Percentiles rank a stretch among this genome's conserved stretches.
Conservation (phyloP, 2,113 vertebrate genomes). For the Epinephelus moara region DNA sequence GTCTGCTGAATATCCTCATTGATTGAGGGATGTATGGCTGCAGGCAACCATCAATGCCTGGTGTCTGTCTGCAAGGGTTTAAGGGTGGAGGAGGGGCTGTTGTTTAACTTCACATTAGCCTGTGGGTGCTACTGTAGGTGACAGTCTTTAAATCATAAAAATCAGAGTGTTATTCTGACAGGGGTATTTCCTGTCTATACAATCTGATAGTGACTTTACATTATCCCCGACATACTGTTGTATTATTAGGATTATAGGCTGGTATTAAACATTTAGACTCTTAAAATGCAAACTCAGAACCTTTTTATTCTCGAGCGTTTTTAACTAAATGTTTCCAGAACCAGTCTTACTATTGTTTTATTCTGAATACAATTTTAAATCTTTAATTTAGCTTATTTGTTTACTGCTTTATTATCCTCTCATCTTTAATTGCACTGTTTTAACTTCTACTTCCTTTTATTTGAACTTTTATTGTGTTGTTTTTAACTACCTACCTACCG, state of each 20-base stretch:
- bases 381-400: too few relatives aligned
- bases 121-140: slow-evolving; percentile 50
- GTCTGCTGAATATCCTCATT: slow-evolving; percentile 57
- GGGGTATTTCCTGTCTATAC: background rate
- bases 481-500: too few relatives aligned
- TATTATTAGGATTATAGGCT: background rate
- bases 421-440: too few relatives aligned
- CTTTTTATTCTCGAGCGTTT: too few relatives aligned
- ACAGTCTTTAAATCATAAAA: slow-evolving; percentile 5
- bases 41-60: slow-evolving; percentile 23
- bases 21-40: slow-evolving; percentile 45
- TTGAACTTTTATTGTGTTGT: too few relatives aligned
- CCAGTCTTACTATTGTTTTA: too few relatives aligned
- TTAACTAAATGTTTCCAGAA: too few relatives aligned
- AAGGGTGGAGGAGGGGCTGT: slow-evolving; percentile 68
- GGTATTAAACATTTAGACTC: too few relatives aligned
- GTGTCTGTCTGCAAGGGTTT: slow-evolving; percentile 21
- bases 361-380: too few relatives aligned
- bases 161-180: background rate
- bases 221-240: background rate
- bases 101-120: slow-evolving; percentile 28
- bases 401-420: too few relatives aligned
- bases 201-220: background rate
- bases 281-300: too few relatives aligned
- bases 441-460: too few relatives aligned